Conservation (phyloP, 2,888 invertebrate species). For the Mactromeris polynyma region DNA sequence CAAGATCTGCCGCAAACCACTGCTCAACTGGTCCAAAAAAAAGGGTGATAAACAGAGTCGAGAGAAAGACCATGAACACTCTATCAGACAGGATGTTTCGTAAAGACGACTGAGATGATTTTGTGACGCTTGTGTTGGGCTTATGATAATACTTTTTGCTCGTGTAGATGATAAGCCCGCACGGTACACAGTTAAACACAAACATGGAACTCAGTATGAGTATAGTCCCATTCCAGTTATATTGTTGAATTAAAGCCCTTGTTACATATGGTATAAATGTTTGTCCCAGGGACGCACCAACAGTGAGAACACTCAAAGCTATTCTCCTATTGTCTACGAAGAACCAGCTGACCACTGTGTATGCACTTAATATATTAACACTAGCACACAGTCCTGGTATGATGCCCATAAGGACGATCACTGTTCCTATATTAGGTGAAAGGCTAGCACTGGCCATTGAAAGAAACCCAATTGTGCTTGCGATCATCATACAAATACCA, state of each 20-base stretch:
- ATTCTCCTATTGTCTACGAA: constrained; percentile 45
- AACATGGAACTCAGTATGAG: constrained; percentile 40
- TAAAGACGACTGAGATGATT: neutral
- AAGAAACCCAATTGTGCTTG: constrained; percentile 20
- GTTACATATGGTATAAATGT: constrained; percentile 49
- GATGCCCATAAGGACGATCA: constrained; percentile 47
- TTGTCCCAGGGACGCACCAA: constrained; percentile 49
- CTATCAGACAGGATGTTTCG: constrained; percentile 15
- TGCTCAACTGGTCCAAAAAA: constrained; percentile 51
- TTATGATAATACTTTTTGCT: constrained; percentile 9
- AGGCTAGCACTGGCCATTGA: constrained; percentile 26
- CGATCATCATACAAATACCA: constrained; percentile 33
- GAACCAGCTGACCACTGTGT: constrained; percentile 34
- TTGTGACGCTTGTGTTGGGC: neutral
- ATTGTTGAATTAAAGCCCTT: constrained; percentile 41
- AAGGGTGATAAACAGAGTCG: neutral
- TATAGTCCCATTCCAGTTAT: constrained; percentile 49
- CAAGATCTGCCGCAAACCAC: constrained; percentile 58
- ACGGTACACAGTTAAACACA: constrained; percentile 46
- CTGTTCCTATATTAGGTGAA: constrained; percentile 27
- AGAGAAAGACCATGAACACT: constrained; percentile 26
- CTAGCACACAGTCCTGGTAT: constrained; percentile 42
- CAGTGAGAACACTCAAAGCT: constrained; percentile 47
- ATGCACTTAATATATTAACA: constrained; percentile 35
- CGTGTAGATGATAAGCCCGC: constrained; percentile 43